Evolutionary conservation across 2,888 invertebrate genomes (phyloP).

Genomic region (Sesia apiformis): DNA sequence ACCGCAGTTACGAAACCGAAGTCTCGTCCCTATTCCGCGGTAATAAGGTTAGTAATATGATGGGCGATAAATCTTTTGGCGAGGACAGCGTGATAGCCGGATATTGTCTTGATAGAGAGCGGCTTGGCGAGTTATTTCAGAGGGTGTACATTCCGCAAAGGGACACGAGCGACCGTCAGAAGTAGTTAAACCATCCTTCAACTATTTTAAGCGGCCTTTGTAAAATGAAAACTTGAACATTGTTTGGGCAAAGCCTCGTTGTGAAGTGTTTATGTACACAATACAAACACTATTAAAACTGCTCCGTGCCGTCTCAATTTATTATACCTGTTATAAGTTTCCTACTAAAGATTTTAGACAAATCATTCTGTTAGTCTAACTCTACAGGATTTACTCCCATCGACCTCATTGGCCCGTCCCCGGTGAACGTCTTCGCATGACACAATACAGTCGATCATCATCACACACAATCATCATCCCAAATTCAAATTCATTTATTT

Average conservation of each 20-base stretch:
- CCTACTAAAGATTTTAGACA: no score
- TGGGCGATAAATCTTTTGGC: slow-evolving; percentile 28
- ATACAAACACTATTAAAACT: neutral
- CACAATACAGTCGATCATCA: no score
- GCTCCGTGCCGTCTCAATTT: no score
- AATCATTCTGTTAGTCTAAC: no score
- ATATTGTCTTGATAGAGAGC: slow-evolving; percentile 46
- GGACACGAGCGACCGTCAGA: slow-evolving; percentile 28
- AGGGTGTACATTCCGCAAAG: slow-evolving; percentile 54
- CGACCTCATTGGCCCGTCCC: no score
- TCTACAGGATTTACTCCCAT: no score
- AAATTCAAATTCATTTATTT: no score
- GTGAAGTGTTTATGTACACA: neutral
- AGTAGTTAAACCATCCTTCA: neutral
- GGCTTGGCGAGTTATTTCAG: slow-evolving; percentile 50
- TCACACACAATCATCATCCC: no score
- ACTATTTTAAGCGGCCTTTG: neutral
- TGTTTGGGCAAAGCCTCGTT: neutral
- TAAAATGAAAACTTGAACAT: neutral
- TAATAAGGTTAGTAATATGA: slow-evolving; percentile 32
- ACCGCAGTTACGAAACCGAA: slow-evolving; percentile 31
- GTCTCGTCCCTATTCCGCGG: slow-evolving; percentile 28
- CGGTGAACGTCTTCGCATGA: no score
- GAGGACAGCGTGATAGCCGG: slow-evolving; percentile 34
- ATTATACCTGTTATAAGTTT: no score